Conservation (phyloP, 2,888 invertebrate genomes). For the Napeogenes sylphis region DNA sequence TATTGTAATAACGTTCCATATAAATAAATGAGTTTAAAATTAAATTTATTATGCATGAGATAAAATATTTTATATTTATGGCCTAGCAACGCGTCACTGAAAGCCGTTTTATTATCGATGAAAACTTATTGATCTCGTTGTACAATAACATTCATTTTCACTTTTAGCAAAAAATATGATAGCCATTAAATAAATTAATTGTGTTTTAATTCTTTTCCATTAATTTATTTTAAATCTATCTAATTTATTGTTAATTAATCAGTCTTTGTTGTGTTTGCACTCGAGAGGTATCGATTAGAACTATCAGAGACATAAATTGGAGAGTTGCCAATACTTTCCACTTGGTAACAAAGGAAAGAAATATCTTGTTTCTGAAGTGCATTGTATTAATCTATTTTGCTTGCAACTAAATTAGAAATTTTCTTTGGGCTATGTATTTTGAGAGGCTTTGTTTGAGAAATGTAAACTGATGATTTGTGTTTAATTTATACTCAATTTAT, state of each 20-base stretch:
- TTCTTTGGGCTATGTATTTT: constrained; percentile 12
- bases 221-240: constrained; percentile 10
- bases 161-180: too few relatives aligned
- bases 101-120: too few relatives aligned
- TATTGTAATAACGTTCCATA: too few relatives aligned
- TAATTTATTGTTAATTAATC: constrained; percentile 30
- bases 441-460: constrained; percentile 7
- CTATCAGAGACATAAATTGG: constrained; percentile 34
- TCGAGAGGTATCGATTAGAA: constrained; percentile 33
- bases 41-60: too few relatives aligned
- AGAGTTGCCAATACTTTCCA: constrained; percentile 32
- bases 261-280: constrained; percentile 30
- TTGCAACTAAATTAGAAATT: constrained; percentile 16
- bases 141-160: too few relatives aligned
- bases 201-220: neutral
- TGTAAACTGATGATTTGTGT: too few relatives aligned
- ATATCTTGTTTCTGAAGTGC: constrained; percentile 29
- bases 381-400: constrained; percentile 28
- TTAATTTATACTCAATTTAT: too few relatives aligned
- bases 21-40: too few relatives aligned
- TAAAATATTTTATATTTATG: too few relatives aligned
- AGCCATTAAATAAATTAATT: too few relatives aligned
- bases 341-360: constrained; percentile 30
- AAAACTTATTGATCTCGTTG: too few relatives aligned
- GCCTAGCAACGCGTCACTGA: too few relatives aligned